phyloP scores from a whole-genome alignment of 2,113 vertebrate species.

The Catharus minimus region DNA sequence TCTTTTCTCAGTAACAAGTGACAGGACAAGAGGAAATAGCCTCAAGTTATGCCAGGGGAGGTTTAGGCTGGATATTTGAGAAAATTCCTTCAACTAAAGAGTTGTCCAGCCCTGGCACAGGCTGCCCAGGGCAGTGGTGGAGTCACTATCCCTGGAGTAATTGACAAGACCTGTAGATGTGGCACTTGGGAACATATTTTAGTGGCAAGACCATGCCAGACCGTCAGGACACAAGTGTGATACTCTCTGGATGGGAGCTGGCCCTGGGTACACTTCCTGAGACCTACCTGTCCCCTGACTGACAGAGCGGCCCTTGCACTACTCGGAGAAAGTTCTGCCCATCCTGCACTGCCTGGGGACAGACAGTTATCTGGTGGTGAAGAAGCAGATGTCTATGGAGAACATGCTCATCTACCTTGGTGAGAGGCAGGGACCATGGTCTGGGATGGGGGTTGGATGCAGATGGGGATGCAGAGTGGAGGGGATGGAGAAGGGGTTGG shows the following conservation, averaged over 20 bases:
- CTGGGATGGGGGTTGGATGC: not conserved
- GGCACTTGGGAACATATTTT: not conserved
- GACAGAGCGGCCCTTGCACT: slow-evolving; percentile 90
- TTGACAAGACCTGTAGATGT: not conserved
- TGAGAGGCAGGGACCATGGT: slow-evolving; percentile 18
- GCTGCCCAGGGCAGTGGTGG: not conserved
- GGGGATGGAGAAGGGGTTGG: not conserved
- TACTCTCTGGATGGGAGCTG: not conserved
- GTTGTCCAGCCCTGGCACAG: not conserved
- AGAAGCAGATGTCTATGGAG: slow-evolving; percentile 88
- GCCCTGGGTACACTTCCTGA: not conserved
- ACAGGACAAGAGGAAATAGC: not conserved
- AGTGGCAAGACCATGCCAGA: not conserved
- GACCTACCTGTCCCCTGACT: not conserved
- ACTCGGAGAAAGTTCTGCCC: slow-evolving; percentile 88
- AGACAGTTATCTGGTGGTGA: slow-evolving; percentile 88
- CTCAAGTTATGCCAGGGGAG: not conserved
- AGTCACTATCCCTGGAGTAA: not conserved
- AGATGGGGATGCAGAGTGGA: not conserved
- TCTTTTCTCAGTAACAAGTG: not conserved
- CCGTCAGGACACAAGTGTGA: not conserved
- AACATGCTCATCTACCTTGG: slow-evolving; percentile 86
- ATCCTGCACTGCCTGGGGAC: slow-evolving; percentile 86
- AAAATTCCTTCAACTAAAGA: not conserved
- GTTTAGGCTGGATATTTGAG: not conserved